These are phyloP conservation scores for Littorina saxatilis DNA, from an alignment of 1,140 invertebrate species.

Conservation along the genomic window DNA sequence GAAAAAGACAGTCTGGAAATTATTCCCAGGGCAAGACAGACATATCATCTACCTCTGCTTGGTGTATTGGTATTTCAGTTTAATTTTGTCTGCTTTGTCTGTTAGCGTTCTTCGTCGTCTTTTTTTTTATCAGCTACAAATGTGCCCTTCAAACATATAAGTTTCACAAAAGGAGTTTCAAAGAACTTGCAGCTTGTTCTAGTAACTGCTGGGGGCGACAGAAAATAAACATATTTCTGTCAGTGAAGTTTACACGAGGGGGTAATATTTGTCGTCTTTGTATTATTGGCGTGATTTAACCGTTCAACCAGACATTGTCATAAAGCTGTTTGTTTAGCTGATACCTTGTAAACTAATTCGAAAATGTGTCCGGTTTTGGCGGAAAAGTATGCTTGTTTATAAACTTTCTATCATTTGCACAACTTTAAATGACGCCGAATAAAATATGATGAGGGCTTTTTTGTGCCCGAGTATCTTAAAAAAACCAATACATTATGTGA, in stretches of 20 bases:
- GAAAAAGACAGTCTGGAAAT: too few relatives aligned
- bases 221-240: neutral
- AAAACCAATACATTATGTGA: too few relatives aligned
- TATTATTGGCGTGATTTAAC: neutral
- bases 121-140: slow-evolving; percentile 6
- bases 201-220: neutral
- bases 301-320: too few relatives aligned
- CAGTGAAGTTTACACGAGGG: neutral
- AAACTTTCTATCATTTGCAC: too few relatives aligned
- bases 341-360: too few relatives aligned
- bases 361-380: too few relatives aligned
- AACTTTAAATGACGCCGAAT: too few relatives aligned
- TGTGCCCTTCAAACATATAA: neutral
- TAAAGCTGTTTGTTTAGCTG: too few relatives aligned
- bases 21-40: neutral
- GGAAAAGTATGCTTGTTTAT: too few relatives aligned
- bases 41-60: neutral
- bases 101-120: slow-evolving; percentile 9
- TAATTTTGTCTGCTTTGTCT: neutral
- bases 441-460: too few relatives aligned
- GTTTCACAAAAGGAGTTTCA: slow-evolving; percentile 8
- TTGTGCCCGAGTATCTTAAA: too few relatives aligned
- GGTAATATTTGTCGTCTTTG: neutral
- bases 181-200: neutral
- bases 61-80: neutral